Base-by-base conservation (phyloP, 2,797 vertebrate species). In the Sibirionetta formosa region DNA sequence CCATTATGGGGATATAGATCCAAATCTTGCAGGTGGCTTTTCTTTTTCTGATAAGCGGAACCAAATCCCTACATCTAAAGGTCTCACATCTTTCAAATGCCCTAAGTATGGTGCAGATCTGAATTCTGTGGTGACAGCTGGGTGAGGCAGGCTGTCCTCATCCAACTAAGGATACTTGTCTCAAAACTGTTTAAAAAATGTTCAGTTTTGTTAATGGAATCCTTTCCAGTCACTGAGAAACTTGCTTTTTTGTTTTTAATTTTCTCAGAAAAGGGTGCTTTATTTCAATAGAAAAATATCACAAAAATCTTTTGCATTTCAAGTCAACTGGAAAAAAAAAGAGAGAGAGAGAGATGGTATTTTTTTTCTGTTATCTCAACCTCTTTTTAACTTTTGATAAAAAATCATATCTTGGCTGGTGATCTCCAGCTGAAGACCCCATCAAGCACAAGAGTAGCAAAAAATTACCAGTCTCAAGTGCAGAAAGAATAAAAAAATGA, bases 11-110 rank as follows among this genome's bases (percentile, higher is more conserved):
- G 58, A 66, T 88, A 84, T 14, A 86, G 73, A 90, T 84, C 54
- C 83, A 86, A 86, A 86, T 96, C 73, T 84, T 93, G 46, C 77
- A 94, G 82, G 80, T 86, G 77, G 19, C 23, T 92, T 95, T 91
- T 86, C 48, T 81, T 86, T 81, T 91, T 54, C 73, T 92, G 80
- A 88, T 96, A 93, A 95, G 71, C 46, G 38, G 58, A 88, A 71
- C 36, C 13, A 88, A 93, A 88, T 90, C 42, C 54, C 16, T 92
- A 7, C 35, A 58, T 91, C 80, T 88, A 82, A 95, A 84, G 2
- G 42, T 78, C 65, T 91, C 57, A 40, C 31, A 38, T 51, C 26
- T 95, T 93, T 90, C 54, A 88, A 81, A 68, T 35, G 26, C 40
- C 50, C 46, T 65, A 20, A 94, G 36, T 53, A 35, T 78, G 65